Evolutionary conservation across 2,113 vertebrate genomes (phyloP).

Genomic region (Clarias batrachus): DNA sequence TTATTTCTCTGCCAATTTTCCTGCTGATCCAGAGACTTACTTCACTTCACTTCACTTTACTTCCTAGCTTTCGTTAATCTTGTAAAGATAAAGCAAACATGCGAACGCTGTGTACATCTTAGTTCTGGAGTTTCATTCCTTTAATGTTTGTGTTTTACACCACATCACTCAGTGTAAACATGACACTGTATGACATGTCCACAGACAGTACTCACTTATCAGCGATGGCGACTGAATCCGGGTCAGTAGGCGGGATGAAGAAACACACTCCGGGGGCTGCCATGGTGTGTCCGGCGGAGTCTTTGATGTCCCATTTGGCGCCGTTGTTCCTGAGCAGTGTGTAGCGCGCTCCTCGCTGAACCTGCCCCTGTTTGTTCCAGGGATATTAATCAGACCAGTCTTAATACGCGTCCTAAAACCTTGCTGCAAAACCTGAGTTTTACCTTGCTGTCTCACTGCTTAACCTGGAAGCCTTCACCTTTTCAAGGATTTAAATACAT

Average conservation of each 20-base stretch:
- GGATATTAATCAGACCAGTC: neutral
- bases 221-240: slow-evolving; percentile 74
- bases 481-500: slow-evolving; percentile 47
- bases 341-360: slow-evolving; percentile 83
- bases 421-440: neutral
- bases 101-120: neutral
- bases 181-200: neutral
- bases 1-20: neutral
- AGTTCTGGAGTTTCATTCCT: no score
- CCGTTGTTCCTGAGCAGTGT: slow-evolving; percentile 82
- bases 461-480: neutral
- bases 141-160: neutral
- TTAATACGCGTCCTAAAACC: neutral
- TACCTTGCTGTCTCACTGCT: neutral
- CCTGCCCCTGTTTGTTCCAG: slow-evolving; percentile 75
- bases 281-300: slow-evolving; percentile 72
- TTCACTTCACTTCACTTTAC: neutral
- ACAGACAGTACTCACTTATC: slow-evolving; percentile 77
- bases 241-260: slow-evolving; percentile 86
- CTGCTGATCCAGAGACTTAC: neutral
- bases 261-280: slow-evolving; percentile 86
- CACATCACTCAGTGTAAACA: neutral
- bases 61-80: neutral
- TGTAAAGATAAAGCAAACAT: neutral
- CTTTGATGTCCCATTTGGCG: slow-evolving; percentile 84